A percentile compares a stretch with the other conserved stretches of the same genome.
Conservation (phyloP, 2,888 invertebrate species). For the Netelia melanura region DNA sequence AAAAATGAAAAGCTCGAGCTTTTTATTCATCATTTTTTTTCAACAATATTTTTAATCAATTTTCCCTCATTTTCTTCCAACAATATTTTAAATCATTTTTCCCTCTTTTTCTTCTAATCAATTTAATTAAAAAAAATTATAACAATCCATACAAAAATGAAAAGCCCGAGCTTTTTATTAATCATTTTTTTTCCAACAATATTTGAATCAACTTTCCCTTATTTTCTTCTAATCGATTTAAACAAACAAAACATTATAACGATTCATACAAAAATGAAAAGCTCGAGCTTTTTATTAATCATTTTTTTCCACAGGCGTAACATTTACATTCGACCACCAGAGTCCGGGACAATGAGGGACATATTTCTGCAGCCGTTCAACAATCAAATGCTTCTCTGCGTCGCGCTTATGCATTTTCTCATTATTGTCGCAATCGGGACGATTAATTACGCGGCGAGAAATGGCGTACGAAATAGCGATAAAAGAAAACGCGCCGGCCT, state of each 20-base stretch:
- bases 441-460: slow-evolving; percentile 84
- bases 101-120: slow-evolving; percentile 18
- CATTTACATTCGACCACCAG: slow-evolving; percentile 88
- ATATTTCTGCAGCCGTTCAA: slow-evolving; percentile 89
- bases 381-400: slow-evolving; percentile 86
- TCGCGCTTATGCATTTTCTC: slow-evolving; percentile 85
- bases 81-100: not conserved
- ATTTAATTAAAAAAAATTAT: not conserved
- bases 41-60: not conserved
- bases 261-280: not conserved
- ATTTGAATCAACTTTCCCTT: not conserved
- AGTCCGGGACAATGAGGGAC: slow-evolving; percentile 87
- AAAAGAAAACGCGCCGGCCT: slow-evolving; percentile 79
- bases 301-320: slow-evolving; percentile 85
- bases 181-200: no score
- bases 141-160: no score
- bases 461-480: slow-evolving; percentile 80
- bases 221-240: slow-evolving; percentile 27
- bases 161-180: no score
- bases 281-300: slow-evolving; percentile 15
- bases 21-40: no score
- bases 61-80: slow-evolving; percentile 4
- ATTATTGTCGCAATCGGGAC: slow-evolving; percentile 86
- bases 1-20: no score
- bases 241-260: not conserved